These are phyloP conservation scores for Parnassius glacialis DNA, from an alignment of 2,888 invertebrate species.

Conservation along the genomic window DNA sequence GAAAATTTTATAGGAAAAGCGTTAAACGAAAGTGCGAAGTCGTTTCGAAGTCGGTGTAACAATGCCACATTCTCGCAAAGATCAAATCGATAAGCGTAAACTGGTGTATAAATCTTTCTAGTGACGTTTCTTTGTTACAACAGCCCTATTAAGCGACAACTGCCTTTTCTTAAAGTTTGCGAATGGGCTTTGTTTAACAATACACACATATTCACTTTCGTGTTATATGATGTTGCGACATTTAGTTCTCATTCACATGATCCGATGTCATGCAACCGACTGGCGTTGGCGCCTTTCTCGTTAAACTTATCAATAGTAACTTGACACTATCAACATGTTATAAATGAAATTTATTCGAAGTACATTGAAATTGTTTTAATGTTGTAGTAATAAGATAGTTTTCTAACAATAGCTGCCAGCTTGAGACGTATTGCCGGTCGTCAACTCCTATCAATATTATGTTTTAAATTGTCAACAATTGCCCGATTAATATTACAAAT, in stretches of 20 bases:
- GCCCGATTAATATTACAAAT: constrained; percentile 24
- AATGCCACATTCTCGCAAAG: constrained; percentile 54
- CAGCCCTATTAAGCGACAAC: constrained; percentile 50
- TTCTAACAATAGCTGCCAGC: constrained; percentile 45
- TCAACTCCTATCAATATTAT: constrained; percentile 43
- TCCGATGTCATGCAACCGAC: constrained; percentile 7
- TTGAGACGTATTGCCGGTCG: constrained; percentile 36
- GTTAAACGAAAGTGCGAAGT: constrained; percentile 48
- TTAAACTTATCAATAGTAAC: constrained; percentile 30
- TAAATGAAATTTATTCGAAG: constrained; percentile 28
- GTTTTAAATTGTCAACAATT: constrained; percentile 49
- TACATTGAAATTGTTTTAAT: constrained; percentile 20
- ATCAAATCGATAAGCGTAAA: constrained; percentile 55
- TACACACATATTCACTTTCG: constrained; percentile 32
- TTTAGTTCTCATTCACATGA: constrained; percentile 8
- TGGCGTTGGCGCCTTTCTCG: constrained; percentile 27
- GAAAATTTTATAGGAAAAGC: constrained; percentile 47
- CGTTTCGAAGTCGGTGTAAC: constrained; percentile 57
- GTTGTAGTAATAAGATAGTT: constrained; percentile 38
- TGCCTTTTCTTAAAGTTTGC: constrained; percentile 54
- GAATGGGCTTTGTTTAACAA: constrained; percentile 62
- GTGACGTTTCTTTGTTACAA: constrained; percentile 62
- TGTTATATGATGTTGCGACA: background rate
- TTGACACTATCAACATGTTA: constrained; percentile 41
- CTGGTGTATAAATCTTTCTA: constrained; percentile 48